Base-by-base conservation (phyloP, 2,888 invertebrate genomes). In the Drosophila sordidula region DNA sequence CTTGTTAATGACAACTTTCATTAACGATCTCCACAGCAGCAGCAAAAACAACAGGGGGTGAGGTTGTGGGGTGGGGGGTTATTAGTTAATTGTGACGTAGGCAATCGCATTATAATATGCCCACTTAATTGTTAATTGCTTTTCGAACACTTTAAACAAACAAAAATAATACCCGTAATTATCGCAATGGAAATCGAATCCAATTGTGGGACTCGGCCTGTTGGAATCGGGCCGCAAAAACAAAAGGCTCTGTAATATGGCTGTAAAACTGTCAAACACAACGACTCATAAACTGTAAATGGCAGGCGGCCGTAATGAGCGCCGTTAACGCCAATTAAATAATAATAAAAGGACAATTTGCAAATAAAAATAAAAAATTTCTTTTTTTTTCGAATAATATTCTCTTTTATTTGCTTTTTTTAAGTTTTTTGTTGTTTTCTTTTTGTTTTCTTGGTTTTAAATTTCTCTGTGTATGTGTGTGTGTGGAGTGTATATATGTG, bases 331-430 rank as follows among this genome's bases (percentile, higher is more conserved):
- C 66, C 76, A 74, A 87, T 82, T 82, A 75, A 85, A 79, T 70
- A 68, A 62, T 73, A 74, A 86, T 78, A 80, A 81, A 83, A 76
- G 75, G 70, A 70, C 61, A 62, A 69, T 44, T 42, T 5, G 18
- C 39, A 67, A 74, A 74, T 74, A 74, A 74, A 74, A 64, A 18
- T 18, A 18, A 18, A 18, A 18, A 18, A 18, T 18, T 68, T 25
- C 34, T 76, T 29, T 51, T 70, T 75, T 84, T 76, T 85, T 78
- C 66, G 89, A 87, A 89, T 87, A 88, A 88, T 87, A 89, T 89
- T 86, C 85, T 85, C 74, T 87, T 87, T 87, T 87, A 88, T 87
- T 87, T 85, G 78, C 77, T 82, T 80, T 89, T 77, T 73, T 83
- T 78, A 69, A 74, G 68, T 69, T 85, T 78, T 68, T 68, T 67